phyloP scores from a whole-genome alignment of 2,113 vertebrate species.

The Argyrosomus japonicus region DNA sequence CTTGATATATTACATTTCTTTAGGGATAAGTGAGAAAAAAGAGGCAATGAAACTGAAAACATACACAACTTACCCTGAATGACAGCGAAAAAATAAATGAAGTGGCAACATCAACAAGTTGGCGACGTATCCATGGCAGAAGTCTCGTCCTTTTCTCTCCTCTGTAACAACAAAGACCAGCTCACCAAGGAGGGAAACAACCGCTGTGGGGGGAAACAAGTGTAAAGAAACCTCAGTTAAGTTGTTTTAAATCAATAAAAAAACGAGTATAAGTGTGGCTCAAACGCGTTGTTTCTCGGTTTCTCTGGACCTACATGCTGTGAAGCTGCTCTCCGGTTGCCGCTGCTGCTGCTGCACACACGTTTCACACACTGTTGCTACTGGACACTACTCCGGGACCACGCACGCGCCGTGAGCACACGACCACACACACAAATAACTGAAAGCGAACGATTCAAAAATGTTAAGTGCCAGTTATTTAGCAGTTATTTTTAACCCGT shows the following conservation, averaged over 20 bases:
- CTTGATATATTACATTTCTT: neutral
- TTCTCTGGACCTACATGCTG: neutral
- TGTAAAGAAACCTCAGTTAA: neutral
- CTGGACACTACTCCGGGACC: too few species aligned
- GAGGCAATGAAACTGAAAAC: neutral
- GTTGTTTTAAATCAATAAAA: neutral
- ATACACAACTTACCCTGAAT: conserved; percentile 58
- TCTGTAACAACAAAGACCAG: neutral
- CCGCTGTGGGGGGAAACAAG: neutral
- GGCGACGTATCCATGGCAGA: conserved; percentile 15
- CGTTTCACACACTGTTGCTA: neutral
- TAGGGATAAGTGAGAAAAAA: neutral
- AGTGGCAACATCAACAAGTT: conserved; percentile 55
- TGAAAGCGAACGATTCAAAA: too few species aligned
- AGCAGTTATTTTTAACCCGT: neutral
- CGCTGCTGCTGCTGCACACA: neutral
- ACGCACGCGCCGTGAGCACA: conserved; percentile 42
- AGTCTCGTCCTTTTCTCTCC: neutral
- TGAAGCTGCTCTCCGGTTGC: neutral
- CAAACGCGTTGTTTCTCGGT: neutral
- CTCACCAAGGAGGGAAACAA: neutral
- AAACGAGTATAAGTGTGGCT: neutral
- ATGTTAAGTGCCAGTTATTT: neutral
- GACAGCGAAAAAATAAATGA: neutral
- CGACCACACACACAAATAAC: conserved; percentile 2